Conservation (phyloP, 2,888 invertebrate genomes). For the Ophioninae sp. region DNA sequence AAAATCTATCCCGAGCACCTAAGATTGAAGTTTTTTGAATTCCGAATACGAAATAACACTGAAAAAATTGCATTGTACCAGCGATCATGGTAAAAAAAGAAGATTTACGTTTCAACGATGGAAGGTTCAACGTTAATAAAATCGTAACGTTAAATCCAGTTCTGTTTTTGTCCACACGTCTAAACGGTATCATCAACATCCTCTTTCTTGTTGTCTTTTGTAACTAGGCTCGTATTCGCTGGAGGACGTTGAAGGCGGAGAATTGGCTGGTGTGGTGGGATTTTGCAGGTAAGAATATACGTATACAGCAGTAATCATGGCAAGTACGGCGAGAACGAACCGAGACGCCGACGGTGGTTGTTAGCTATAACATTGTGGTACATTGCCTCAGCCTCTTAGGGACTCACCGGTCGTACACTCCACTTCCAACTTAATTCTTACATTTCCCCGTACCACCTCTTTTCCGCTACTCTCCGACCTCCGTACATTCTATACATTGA, state of each 20-base stretch:
- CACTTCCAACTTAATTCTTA: conserved; percentile 62
- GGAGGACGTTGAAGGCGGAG: conserved; percentile 32
- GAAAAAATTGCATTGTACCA: too few relatives aligned
- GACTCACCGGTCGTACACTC: conserved; percentile 44
- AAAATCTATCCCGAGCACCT: too few relatives aligned
- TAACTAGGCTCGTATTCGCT: conserved; percentile 52
- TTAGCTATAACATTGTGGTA: conserved; percentile 52
- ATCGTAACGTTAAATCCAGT: neutral
- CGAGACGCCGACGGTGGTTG: conserved; percentile 22
- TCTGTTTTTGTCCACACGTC: conserved; percentile 37
- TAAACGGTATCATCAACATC: conserved; percentile 43
- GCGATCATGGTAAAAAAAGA: too few relatives aligned
- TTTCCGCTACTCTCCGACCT: conserved; percentile 28
- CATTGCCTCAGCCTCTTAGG: conserved; percentile 58
- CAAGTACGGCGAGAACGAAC: conserved; percentile 33
- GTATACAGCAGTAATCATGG: conserved; percentile 47
- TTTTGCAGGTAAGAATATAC: conserved; percentile 36
- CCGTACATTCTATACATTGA: conserved; percentile 24
- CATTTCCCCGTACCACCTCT: conserved; percentile 46
- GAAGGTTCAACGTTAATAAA: too few relatives aligned
- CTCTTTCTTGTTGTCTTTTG: too few relatives aligned
- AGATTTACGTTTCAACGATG: too few relatives aligned
- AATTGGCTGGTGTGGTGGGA: conserved; percentile 19
- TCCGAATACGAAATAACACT: too few relatives aligned
- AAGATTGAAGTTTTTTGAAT: too few relatives aligned